Conservation (phyloP, 2,888 invertebrate species). For the Myopa testacea region DNA sequence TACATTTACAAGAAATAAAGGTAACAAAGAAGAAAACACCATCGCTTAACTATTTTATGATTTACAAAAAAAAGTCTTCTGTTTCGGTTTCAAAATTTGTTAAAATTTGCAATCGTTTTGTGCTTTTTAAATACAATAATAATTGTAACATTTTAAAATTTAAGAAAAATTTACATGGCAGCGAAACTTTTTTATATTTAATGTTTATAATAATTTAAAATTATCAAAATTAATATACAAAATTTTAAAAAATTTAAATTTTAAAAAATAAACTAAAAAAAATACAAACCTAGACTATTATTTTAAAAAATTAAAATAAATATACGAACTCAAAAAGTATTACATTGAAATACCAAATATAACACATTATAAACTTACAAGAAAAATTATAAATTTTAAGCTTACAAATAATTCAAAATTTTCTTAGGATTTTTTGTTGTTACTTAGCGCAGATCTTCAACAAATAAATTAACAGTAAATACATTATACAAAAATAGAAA, state of each 20-base stretch:
- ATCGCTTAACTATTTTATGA: background rate
- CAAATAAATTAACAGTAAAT: slow-evolving; percentile 44
- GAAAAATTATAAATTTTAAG: background rate
- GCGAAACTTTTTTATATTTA: slow-evolving; percentile 40
- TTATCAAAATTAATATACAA: too few relatives aligned
- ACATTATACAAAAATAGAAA: slow-evolving; percentile 42
- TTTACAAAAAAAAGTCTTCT: slow-evolving; percentile 8
- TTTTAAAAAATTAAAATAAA: background rate
- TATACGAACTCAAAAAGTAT: too few relatives aligned
- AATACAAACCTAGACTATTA: slow-evolving; percentile 24
- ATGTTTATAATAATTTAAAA: background rate
- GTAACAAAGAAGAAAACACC: background rate
- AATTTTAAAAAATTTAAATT: background rate
- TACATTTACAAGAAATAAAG: background rate
- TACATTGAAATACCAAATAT: background rate
- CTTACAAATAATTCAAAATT: too few relatives aligned
- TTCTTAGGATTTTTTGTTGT: background rate
- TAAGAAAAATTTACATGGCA: slow-evolving; percentile 47
- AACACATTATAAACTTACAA: slow-evolving; percentile 2
- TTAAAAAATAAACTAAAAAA: too few relatives aligned
- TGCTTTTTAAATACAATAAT: background rate
- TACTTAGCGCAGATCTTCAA: slow-evolving; percentile 20
- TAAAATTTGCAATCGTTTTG: background rate
- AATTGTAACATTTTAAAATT: slow-evolving; percentile 7
- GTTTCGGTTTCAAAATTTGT: background rate